These are phyloP conservation scores for Diacarnus erythraeanus DNA, from an alignment of 37 sponge, comb jelly and placozoan species.

Conservation along the genomic window DNA sequence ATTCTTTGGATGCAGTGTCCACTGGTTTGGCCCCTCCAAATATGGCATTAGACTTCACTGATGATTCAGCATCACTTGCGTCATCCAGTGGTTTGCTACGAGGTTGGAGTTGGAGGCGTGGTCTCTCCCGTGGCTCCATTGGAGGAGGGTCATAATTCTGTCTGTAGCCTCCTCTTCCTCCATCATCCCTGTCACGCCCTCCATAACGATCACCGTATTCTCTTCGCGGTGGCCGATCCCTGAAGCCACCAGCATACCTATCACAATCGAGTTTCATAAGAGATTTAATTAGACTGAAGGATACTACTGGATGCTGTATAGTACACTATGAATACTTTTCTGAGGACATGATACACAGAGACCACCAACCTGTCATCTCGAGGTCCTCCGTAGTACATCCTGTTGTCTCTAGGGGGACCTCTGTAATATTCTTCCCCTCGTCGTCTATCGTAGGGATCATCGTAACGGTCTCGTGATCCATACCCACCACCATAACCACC, in stretches of 20 bases:
- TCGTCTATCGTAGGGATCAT: background rate
- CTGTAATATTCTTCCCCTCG: background rate
- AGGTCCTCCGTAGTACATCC: background rate
- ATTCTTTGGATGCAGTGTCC: slow-evolving; percentile 82
- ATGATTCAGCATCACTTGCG: background rate
- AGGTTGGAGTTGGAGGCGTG: slow-evolving; percentile 60
- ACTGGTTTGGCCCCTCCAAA: slow-evolving; percentile 95
- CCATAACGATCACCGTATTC: slow-evolving; percentile 5
- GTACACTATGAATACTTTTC: background rate
- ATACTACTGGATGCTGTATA: too few relatives aligned
- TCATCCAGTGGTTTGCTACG: slow-evolving; percentile 41
- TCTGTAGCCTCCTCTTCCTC: background rate
- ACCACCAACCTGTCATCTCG: slow-evolving; percentile 14
- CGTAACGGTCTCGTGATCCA: background rate
- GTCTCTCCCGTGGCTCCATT: slow-evolving; percentile 61
- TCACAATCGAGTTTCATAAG: background rate
- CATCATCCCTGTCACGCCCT: slow-evolving; percentile 16
- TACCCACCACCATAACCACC: background rate
- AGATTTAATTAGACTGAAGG: background rate
- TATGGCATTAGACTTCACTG: slow-evolving; percentile 41
- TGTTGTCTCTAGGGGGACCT: background rate
- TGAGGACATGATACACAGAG: background rate
- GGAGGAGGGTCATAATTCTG: background rate
- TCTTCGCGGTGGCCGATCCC: background rate
- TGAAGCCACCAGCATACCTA: background rate